phyloP scores from a whole-genome alignment of 2,797 vertebrate genomes.

The Apogon talboti region DNA sequence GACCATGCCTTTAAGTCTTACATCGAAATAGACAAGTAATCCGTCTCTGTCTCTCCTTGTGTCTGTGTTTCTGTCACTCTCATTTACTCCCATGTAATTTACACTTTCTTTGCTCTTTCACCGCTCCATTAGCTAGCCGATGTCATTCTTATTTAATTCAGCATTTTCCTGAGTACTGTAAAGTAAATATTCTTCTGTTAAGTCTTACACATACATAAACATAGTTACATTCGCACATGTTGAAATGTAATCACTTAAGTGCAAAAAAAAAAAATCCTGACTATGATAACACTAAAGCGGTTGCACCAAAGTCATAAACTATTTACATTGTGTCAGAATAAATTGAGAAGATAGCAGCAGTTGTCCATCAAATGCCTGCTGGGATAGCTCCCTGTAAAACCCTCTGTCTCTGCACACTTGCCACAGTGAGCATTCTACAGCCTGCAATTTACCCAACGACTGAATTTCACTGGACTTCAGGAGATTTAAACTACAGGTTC shows the following conservation, averaged over 20 bases:
- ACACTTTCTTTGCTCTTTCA: not conserved
- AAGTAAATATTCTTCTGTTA: too few species aligned
- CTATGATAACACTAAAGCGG: not conserved
- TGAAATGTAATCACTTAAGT: too few species aligned
- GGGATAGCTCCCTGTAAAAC: conserved; percentile 27
- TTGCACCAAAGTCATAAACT: not conserved
- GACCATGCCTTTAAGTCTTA: conserved; percentile 47
- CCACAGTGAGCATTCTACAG: conserved; percentile 36
- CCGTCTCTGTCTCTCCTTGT: conserved; percentile 17
- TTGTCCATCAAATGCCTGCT: conserved; percentile 28
- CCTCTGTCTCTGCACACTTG: not conserved
- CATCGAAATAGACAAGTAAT: conserved; percentile 64
- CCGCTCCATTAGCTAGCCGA: not conserved
- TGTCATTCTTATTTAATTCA: too few species aligned
- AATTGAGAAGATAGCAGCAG: not conserved
- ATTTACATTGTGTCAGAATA: not conserved
- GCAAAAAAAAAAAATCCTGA: too few species aligned
- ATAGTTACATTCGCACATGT: too few species aligned
- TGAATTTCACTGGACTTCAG: conserved; percentile 15
- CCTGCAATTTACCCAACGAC: conserved; percentile 42
- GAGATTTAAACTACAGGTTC: conserved; percentile 42
- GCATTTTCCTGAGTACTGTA: too few species aligned
- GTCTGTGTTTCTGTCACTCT: conserved; percentile 25
- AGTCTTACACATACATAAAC: too few species aligned
- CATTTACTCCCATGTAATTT: conserved; percentile 23